Percentiles rank a stretch among this genome's conserved stretches.
phyloP scores from a whole-genome alignment of 2,113 vertebrate species.

The Neotragus moschatus region DNA sequence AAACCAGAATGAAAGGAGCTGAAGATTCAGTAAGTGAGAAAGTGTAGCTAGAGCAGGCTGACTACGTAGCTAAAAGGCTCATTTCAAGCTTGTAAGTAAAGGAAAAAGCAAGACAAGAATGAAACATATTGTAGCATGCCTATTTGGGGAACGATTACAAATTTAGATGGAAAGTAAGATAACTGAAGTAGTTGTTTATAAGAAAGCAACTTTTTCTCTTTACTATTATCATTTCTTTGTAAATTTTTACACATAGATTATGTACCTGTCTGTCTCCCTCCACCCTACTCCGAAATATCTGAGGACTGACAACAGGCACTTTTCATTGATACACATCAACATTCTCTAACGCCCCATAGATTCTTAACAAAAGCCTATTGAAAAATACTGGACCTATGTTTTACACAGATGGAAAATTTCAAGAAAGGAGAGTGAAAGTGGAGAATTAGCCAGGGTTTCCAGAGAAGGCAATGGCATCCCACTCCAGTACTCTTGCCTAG shows the following conservation, averaged over 20 bases:
- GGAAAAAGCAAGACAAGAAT: neutral
- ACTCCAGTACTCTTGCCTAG: too few species aligned
- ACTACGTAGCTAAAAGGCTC: neutral
- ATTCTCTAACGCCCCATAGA: neutral
- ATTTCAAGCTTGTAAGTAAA: neutral
- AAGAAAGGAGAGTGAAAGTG: neutral
- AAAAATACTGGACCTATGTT: neutral
- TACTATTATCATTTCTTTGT: neutral
- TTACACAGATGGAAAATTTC: neutral
- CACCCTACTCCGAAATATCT: neutral
- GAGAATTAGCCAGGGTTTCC: neutral
- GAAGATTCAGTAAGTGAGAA: neutral
- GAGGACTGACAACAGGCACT: neutral
- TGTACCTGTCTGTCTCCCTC: neutral
- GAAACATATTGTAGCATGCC: neutral
- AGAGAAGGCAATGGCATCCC: too few species aligned
- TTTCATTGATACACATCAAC: neutral
- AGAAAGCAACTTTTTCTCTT: neutral
- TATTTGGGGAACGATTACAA: neutral
- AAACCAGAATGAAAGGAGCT: neutral
- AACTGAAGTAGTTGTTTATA: neutral
- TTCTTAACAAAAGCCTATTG: neutral
- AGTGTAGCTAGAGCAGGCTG: neutral
- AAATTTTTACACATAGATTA: neutral
- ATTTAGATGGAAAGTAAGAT: slow-evolving; percentile 5